These are phyloP conservation scores for Clangula hyemalis DNA, from an alignment of 2,797 vertebrate species.

Conservation along the genomic window DNA sequence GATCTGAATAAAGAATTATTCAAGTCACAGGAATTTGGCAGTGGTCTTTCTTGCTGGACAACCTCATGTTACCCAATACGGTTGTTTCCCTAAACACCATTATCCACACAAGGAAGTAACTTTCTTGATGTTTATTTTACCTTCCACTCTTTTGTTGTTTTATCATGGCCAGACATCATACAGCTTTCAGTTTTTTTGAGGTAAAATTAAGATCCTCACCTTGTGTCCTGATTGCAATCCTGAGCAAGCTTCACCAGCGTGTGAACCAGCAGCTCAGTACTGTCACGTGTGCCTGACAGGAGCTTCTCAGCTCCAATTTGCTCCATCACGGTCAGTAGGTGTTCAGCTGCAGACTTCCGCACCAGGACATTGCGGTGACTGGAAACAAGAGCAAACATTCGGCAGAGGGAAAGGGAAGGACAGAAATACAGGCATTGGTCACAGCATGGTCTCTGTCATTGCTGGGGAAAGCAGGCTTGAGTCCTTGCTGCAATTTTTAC, in stretches of 20 bases:
- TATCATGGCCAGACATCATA: background rate
- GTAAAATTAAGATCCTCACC: constrained; percentile 52
- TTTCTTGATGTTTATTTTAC: background rate
- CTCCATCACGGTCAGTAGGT: constrained; percentile 58
- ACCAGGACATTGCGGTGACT: constrained; percentile 71
- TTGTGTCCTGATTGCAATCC: constrained; percentile 76
- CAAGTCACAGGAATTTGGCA: background rate
- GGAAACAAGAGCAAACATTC: background rate
- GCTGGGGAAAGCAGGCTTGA: background rate
- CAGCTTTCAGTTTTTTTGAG: background rate
- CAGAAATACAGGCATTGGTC: background rate
- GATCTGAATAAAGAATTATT: background rate
- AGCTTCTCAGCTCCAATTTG: constrained; percentile 56
- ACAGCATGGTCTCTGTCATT: background rate
- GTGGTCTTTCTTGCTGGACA: background rate
- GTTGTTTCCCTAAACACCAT: background rate
- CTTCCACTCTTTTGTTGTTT: background rate
- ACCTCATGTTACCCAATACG: background rate
- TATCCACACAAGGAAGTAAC: background rate
- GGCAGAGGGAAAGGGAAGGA: background rate
- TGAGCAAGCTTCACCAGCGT: constrained; percentile 68
- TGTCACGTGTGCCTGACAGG: constrained; percentile 30
- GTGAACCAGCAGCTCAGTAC: constrained; percentile 21
- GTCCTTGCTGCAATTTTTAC: accelerated
- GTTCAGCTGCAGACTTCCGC: constrained; percentile 64